Percentiles rank a stretch among this genome's conserved stretches.
These are phyloP conservation scores for Liposcelis brunnea DNA, from an alignment of 2,888 invertebrate species.

Conservation along the genomic window DNA sequence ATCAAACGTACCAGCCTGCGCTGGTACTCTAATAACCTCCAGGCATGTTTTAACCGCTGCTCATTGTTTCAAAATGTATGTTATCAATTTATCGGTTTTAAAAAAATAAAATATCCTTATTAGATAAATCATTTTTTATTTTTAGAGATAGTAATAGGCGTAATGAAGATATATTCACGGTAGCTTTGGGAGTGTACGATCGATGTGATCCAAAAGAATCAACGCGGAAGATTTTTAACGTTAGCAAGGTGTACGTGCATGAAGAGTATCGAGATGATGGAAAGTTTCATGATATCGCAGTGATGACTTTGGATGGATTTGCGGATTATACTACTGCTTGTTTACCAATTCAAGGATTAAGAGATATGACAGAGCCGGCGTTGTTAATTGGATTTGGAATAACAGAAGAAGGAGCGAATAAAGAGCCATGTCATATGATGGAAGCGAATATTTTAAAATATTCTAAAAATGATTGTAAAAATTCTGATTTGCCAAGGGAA, in stretches of 20 bases:
- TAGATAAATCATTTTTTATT: background rate
- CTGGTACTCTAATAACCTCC: conserved; percentile 6
- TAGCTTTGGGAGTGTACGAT: conserved; percentile 4
- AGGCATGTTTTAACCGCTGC: conserved; percentile 9
- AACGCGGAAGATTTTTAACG: background rate
- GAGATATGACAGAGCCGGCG: background rate
- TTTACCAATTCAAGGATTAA: conserved; percentile 1
- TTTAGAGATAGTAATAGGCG: background rate
- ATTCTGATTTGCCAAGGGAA: conserved; percentile 19
- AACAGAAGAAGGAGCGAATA: background rate
- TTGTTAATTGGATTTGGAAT: conserved; percentile 8
- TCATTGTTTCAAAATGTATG: conserved; percentile 9
- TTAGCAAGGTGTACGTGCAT: background rate
- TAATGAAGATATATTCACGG: background rate
- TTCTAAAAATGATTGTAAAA: conserved; percentile 13
- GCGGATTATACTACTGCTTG: conserved; percentile 5
- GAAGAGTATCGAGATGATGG: background rate
- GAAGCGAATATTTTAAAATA: conserved; percentile 8
- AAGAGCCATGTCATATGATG: conserved; percentile 6
- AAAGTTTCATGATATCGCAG: conserved; percentile 7
- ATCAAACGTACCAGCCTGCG: conserved; percentile 1
- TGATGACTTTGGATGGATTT: conserved; percentile 6
- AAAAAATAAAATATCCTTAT: too few species aligned
- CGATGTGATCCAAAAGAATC: background rate
- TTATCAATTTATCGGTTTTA: too few species aligned